phyloP scores from a whole-genome alignment of 2,113 vertebrate genomes.

The Tyrannus savana region DNA sequence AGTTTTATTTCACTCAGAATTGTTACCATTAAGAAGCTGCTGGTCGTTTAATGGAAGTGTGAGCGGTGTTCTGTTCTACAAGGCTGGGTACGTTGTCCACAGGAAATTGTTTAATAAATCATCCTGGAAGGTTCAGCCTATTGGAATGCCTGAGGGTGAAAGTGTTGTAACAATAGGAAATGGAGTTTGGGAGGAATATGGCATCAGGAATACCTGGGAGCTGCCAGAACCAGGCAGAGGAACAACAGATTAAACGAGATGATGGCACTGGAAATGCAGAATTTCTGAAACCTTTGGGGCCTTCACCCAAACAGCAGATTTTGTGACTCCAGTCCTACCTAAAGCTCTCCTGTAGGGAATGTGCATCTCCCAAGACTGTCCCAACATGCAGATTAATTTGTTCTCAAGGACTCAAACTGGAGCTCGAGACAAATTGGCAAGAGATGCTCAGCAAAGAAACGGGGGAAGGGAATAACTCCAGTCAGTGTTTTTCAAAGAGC shows the following conservation, averaged over 20 bases:
- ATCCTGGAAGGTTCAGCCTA: conserved; percentile 34
- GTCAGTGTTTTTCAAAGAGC: background rate
- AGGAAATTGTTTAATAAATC: conserved; percentile 75
- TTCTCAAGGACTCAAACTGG: background rate
- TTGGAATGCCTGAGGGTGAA: conserved; percentile 26
- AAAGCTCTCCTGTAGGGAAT: background rate
- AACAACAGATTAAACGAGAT: background rate
- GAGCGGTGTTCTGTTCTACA: conserved; percentile 68
- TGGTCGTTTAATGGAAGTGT: conserved; percentile 45
- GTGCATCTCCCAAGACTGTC: background rate
- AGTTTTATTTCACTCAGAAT: conserved; percentile 40
- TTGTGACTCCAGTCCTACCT: background rate
- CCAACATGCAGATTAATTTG: background rate
- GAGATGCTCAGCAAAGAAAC: background rate
- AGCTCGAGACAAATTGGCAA: background rate
- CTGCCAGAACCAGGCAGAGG: background rate
- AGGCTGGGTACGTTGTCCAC: conserved; percentile 44
- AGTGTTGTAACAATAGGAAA: background rate
- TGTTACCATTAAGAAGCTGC: conserved; percentile 11
- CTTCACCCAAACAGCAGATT: background rate
- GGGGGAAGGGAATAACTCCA: background rate
- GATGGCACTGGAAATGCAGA: background rate
- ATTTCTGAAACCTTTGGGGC: background rate
- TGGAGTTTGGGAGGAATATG: background rate
- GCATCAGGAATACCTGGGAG: background rate